These are phyloP conservation scores for Lycophotia porphyrea DNA, from an alignment of 2,888 invertebrate genomes.

Conservation along the genomic window DNA sequence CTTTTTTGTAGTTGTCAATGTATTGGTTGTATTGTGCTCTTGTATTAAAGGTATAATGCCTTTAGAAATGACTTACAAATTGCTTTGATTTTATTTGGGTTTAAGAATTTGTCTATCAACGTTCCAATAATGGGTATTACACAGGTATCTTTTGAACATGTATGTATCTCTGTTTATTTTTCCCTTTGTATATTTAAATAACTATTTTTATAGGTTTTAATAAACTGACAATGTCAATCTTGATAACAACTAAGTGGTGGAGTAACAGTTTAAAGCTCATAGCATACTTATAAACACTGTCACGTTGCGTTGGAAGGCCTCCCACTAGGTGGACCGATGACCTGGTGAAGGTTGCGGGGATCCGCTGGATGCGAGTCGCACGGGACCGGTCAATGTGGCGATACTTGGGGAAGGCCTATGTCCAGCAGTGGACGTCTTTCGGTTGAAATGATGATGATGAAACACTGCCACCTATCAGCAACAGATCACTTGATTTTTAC, in stretches of 20 bases:
- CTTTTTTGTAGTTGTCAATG: conserved; percentile 34
- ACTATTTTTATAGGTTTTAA: too few species aligned
- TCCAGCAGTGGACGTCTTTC: too few species aligned
- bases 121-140: conserved; percentile 14
- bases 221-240: background rate
- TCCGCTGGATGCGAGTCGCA: too few species aligned
- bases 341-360: too few species aligned
- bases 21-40: conserved; percentile 30
- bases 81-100: background rate
- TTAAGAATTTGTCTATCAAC: conserved; percentile 11
- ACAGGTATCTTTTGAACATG: background rate
- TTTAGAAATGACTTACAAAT: conserved; percentile 13
- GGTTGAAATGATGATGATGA: too few species aligned
- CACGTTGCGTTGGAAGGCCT: too few species aligned
- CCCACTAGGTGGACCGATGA: too few species aligned
- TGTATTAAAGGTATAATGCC: conserved; percentile 22
- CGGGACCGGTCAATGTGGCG: too few species aligned
- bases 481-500: background rate
- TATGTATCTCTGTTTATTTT: background rate
- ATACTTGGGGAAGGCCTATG: too few species aligned
- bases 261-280: background rate
- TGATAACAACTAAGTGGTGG: background rate
- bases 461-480: background rate
- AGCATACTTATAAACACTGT: background rate
- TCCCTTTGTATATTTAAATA: background rate